These are phyloP conservation scores for Euschistus heros DNA, from an alignment of 1,140 invertebrate species.

Conservation along the genomic window DNA sequence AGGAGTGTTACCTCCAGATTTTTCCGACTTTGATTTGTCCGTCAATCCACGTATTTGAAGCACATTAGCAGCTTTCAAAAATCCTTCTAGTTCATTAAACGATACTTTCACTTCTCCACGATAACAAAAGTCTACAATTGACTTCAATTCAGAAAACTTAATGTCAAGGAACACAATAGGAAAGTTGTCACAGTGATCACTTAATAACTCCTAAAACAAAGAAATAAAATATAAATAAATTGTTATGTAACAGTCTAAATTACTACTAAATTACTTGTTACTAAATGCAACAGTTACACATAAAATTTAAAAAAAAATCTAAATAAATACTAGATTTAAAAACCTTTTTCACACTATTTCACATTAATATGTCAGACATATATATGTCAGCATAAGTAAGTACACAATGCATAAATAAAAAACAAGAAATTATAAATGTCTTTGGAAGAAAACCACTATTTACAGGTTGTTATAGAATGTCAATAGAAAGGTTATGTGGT, in stretches of 20 bases:
- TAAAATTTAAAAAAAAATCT: no score
- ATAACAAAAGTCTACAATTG: conserved; percentile 92
- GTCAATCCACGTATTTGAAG: conserved; percentile 78
- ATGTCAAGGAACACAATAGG: conserved; percentile 85
- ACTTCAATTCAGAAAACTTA: conserved; percentile 78
- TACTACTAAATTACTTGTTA: no score
- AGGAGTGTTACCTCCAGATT: not conserved
- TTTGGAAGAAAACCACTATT: no score
- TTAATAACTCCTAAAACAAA: conserved; percentile 63
- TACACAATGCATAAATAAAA: no score
- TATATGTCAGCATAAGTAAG: no score
- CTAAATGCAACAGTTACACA: no score
- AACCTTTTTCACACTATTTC: no score
- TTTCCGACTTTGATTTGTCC: conserved; percentile 44
- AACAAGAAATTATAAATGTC: no score
- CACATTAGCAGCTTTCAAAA: conserved; percentile 81
- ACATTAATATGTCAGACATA: no score
- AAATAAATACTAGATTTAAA: no score
- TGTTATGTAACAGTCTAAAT: no score
- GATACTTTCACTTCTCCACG: conserved; percentile 87
- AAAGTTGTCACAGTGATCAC: conserved; percentile 80
- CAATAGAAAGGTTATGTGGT: not conserved
- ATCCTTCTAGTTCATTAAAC: conserved; percentile 76
- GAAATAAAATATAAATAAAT: conserved; percentile 21
- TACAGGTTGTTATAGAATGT: no score